Base-by-base conservation (phyloP, 2,113 vertebrate genomes). In the Clarias batrachus region DNA sequence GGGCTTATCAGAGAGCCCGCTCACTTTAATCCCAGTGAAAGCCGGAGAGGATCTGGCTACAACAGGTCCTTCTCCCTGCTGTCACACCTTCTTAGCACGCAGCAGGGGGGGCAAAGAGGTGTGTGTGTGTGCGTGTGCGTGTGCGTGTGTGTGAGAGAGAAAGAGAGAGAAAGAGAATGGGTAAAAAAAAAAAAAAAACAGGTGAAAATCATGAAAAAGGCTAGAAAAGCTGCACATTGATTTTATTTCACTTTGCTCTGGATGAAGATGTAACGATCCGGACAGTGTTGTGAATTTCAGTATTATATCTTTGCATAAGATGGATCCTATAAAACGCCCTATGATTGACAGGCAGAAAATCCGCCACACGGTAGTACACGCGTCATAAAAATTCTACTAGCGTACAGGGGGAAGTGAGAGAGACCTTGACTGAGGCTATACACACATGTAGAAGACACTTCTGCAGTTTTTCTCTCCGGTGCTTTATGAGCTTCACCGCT, bases 401-500 rank as follows among this genome's bases (percentile, higher is more conserved):
- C n/a, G 30, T 74, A 21, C 7, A 41, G 52, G 25, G 82, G 27
- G 16, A 57, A 60, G 59, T 8, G 83, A 65, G 7, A 21, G 82
- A 77, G 60, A 70, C 21, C 21, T 74, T 60, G 16, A 81, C 14
- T 57, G 41, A 73, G 65, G 14, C 73, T 41, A 48, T 59, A 87
- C 63, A 87, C 80, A 74, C 76, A 82, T 74, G 65, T 56, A 85
- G 68, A 76, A 87, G 77, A 87, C 7, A 80, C 73, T 56, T 14
- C 4, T 48, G 76, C 73, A 68, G 71, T 66, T 82, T 81, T 76
- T 65, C 81, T 70, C 59, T 5, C 76, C 6, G 37, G 63, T 90
- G 87, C 89, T 91, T 89, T 90, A 85, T 76, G 78, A 65, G 81
- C 62, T 87, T 62, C 17, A 62, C n/a, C 8, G 79, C 77, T 59